phyloP scores from a whole-genome alignment of 2,888 invertebrate species.

The Anaspis maculata region DNA sequence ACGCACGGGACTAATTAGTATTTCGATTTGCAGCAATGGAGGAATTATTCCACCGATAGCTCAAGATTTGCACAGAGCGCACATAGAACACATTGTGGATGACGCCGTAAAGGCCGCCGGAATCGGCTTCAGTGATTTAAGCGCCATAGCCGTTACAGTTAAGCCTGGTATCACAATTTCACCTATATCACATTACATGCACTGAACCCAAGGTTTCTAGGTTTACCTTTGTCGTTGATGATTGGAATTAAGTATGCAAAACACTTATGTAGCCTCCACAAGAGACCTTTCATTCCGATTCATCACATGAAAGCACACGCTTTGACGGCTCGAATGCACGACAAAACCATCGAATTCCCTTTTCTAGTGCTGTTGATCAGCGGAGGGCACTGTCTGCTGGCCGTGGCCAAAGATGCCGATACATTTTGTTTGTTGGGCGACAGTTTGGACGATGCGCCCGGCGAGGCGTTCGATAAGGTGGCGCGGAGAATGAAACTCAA shows the following conservation, averaged over 20 bases:
- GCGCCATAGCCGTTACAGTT: constrained; percentile 86
- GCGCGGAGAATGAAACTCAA: constrained; percentile 76
- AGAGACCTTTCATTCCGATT: constrained; percentile 84
- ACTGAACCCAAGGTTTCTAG: constrained; percentile 35
- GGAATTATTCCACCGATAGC: constrained; percentile 89
- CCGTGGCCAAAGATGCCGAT: constrained; percentile 63
- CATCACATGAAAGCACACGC: constrained; percentile 99
- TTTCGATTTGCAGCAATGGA: constrained; percentile 63
- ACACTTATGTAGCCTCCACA: constrained; percentile 54
- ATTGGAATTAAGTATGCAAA: constrained; percentile 81
- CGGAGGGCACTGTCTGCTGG: constrained; percentile 85
- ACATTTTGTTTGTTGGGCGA: constrained; percentile 75
- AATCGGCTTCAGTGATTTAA: constrained; percentile 55
- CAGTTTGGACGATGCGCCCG: constrained; percentile 79
- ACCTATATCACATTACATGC: constrained; percentile 1
- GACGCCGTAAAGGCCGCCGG: constrained; percentile 56
- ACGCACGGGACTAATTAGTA: constrained; percentile 5
- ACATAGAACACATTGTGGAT: constrained; percentile 67
- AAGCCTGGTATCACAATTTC: constrained; percentile 55
- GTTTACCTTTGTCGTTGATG: constrained; percentile 66
- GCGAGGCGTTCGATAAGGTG: constrained; percentile 89
- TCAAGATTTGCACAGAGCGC: constrained; percentile 65
- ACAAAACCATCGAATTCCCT: constrained; percentile 67
- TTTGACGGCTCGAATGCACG: constrained; percentile 70
- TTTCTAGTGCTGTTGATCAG: constrained; percentile 84